Evolutionary conservation across 2,888 invertebrate genomes (phyloP).

Genomic region (Oasisia sp.): DNA sequence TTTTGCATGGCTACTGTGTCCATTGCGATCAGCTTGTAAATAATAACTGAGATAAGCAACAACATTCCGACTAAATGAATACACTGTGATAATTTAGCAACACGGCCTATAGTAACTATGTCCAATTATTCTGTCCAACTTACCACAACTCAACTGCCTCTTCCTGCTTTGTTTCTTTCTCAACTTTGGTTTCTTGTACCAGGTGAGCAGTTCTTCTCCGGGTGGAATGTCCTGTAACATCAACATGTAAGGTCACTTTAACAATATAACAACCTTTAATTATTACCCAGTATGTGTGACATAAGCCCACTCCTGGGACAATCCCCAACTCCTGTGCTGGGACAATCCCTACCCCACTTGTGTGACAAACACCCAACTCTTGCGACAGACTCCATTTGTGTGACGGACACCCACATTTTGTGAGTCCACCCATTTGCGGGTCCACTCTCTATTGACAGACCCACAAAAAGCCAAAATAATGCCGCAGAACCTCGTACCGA

Average conservation of each 20-base stretch:
- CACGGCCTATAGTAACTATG: not conserved
- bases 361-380: not conserved
- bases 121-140: not conserved
- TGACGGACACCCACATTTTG: not conserved
- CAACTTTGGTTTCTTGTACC: conserved; percentile 50
- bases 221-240: conserved; percentile 55
- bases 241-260: not conserved
- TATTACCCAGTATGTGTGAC: not conserved
- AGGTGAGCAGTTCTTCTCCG: conserved; percentile 61
- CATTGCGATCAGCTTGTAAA: not conserved
- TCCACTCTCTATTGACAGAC: too few species aligned
- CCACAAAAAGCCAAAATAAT: too few species aligned
- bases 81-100: not conserved
- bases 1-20: not conserved
- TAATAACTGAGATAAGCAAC: not conserved
- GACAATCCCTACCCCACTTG: too few species aligned
- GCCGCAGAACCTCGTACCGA: too few species aligned
- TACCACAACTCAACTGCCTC: conserved; percentile 8
- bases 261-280: not conserved
- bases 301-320: not conserved
- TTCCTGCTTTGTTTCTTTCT: conserved; percentile 21
- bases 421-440: too few species aligned
- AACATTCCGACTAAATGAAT: not conserved
- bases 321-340: too few species aligned
- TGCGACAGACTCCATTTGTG: not conserved